Base-by-base conservation (phyloP, 2,888 invertebrate species). In the Drosophila diplacantha region DNA sequence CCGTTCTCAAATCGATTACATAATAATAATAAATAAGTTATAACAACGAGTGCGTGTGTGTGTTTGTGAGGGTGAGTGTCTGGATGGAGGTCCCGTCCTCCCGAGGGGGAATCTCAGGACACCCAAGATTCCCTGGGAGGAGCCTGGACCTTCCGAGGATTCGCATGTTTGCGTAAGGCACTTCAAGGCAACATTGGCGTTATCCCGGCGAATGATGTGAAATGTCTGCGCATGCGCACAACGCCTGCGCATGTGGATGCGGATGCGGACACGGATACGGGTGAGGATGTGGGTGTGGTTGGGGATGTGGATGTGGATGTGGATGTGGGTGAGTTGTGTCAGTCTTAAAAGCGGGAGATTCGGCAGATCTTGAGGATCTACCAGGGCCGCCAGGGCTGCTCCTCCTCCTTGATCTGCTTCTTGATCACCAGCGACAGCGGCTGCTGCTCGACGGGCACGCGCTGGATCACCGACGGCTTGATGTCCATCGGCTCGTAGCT, bases 341-440 rank as follows among this genome's bases (percentile, higher is more conserved):
- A 81, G 81, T 84, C 81, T 83, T 71, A 59, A 71, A 70, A 75
- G 73, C 72, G 74, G 74, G 67, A 57, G 61, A 53, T 60, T 69
- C 69, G 50, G 29, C 38, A 18, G 59, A 43, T 18, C 35, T 35
- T 16, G 22, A 34, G 39, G 54, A 34, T 74, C 73, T 82, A 94
- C 95, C 95, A 95, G 3, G 95, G 95, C 83, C 95, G 90, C 95
- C 95, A 95, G 26, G 94, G 94, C 83, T 93, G 93, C 43, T 94
- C 93, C 82, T 93, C 93, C 66, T 91, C 90, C 66, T 89, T 88
- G 57, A 90, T 90, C 65, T 85, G 81, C 89, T 91, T 93, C 84
- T 92, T 92, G 78, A 93, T 94, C 18, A 95, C 95, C 73, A 95
- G 89, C 5, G 94, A 92, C 31, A 95, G 88, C 0, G 95, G 95